A percentile compares a stretch with the other conserved stretches of the same genome.
Evolutionary conservation across 2,113 vertebrate species (phyloP).

Genomic region (Gavia stellata): DNA sequence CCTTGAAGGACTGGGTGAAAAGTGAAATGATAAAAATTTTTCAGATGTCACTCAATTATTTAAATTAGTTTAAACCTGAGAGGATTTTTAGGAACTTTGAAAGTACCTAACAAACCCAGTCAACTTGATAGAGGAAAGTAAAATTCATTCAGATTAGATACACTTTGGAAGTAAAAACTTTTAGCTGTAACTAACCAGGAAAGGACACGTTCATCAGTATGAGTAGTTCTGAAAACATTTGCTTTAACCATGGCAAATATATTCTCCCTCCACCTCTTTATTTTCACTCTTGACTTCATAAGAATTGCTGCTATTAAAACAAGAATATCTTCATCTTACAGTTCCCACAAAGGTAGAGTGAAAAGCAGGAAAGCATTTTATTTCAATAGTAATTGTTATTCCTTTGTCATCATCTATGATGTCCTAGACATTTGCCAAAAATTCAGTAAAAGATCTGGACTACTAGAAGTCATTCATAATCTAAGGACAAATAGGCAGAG

Average conservation of each 20-base stretch:
- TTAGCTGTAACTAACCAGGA: neutral
- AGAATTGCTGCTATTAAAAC: neutral
- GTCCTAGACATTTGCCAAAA: neutral
- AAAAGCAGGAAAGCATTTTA: neutral
- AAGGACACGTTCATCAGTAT: neutral
- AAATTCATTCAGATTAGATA: neutral
- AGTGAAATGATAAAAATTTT: neutral
- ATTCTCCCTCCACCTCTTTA: neutral
- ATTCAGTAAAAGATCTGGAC: neutral
- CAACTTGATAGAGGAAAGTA: neutral
- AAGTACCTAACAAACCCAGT: neutral
- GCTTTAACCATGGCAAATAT: neutral
- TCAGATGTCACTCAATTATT: neutral
- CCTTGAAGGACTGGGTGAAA: neutral
- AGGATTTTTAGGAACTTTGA: neutral
- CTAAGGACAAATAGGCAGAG: neutral
- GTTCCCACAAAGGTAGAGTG: neutral
- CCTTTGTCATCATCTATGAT: neutral
- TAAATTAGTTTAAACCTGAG: neutral
- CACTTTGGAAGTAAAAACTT: neutral
- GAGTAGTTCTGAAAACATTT: neutral
- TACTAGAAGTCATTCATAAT: neutral
- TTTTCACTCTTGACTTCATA: neutral
- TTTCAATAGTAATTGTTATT: neutral
- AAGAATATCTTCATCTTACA: neutral